phyloP scores from a whole-genome alignment of 2,797 vertebrate species.

The Eulemur coronatus region DNA sequence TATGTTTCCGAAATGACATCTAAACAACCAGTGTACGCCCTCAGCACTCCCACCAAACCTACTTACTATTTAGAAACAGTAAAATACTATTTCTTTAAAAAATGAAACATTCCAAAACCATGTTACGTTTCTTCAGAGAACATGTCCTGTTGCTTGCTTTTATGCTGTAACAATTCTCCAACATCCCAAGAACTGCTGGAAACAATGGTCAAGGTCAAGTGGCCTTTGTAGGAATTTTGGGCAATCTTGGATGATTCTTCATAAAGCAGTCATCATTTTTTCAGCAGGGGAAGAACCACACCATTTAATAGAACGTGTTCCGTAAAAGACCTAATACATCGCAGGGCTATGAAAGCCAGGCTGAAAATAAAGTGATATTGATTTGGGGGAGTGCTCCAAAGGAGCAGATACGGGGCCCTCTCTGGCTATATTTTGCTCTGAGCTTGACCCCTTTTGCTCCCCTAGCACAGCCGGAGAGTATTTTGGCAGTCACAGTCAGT shows the following conservation, averaged over 20 bases:
- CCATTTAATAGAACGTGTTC: neutral
- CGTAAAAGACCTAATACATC: neutral
- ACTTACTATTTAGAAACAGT: neutral
- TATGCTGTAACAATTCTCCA: neutral
- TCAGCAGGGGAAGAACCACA: neutral
- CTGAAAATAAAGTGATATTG: neutral
- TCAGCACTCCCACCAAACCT: neutral
- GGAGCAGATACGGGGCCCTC: neutral
- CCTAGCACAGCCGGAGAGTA: neutral
- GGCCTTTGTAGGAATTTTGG: neutral
- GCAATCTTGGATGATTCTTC: neutral
- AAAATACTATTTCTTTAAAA: neutral
- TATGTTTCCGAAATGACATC: slow-evolving; percentile 18
- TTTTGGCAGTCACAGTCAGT: neutral
- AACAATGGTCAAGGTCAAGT: neutral
- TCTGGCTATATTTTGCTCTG: neutral
- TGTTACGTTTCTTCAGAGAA: neutral
- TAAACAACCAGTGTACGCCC: neutral
- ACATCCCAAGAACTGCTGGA: neutral
- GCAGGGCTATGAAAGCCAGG: neutral
- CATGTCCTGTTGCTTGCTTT: neutral
- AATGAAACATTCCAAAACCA: neutral
- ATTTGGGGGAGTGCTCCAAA: neutral
- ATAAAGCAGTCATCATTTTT: neutral
- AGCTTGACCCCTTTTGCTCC: neutral